A percentile compares a stretch with the other conserved stretches of the same genome.
Evolutionary conservation across 2,888 invertebrate species (phyloP).

Genomic region (Tetragnatha montana): DNA sequence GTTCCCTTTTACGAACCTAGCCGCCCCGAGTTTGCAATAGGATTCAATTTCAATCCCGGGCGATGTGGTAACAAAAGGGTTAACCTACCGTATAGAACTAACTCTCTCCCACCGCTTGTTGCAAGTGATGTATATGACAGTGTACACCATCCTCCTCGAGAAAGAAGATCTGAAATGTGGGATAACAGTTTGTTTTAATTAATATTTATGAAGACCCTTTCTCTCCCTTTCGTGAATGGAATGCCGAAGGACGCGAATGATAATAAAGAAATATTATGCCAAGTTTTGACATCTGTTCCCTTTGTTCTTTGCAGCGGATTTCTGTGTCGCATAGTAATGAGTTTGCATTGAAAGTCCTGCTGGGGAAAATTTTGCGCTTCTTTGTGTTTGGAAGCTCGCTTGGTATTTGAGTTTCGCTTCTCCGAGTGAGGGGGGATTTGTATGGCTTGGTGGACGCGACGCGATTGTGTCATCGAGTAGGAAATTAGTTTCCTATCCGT

Average conservation of each 20-base stretch:
- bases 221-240: conserved; percentile 14
- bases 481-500: too few species aligned
- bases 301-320: conserved; percentile 29
- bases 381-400: conserved; percentile 12
- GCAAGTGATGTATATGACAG: conserved; percentile 9
- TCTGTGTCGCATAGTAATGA: conserved; percentile 32
- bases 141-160: not conserved
- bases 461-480: too few species aligned
- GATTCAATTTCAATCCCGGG: not conserved
- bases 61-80: not conserved
- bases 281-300: conserved; percentile 53
- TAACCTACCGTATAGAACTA: conserved; percentile 16
- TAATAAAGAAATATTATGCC: conserved; percentile 56
- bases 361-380: not conserved
- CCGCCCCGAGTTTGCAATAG: not conserved
- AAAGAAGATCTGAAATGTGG: conserved; percentile 22
- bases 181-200: conserved; percentile 55
- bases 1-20: not conserved
- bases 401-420: conserved; percentile 16
- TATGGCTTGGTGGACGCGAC: too few species aligned
- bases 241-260: conserved; percentile 6
- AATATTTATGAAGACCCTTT: conserved; percentile 57
- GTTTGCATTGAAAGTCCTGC: conserved; percentile 27
- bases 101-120: conserved; percentile 32
- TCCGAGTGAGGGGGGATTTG: not conserved